These are phyloP conservation scores for Danionella dracula DNA, from an alignment of 2,797 vertebrate genomes.

Conservation along the genomic window DNA sequence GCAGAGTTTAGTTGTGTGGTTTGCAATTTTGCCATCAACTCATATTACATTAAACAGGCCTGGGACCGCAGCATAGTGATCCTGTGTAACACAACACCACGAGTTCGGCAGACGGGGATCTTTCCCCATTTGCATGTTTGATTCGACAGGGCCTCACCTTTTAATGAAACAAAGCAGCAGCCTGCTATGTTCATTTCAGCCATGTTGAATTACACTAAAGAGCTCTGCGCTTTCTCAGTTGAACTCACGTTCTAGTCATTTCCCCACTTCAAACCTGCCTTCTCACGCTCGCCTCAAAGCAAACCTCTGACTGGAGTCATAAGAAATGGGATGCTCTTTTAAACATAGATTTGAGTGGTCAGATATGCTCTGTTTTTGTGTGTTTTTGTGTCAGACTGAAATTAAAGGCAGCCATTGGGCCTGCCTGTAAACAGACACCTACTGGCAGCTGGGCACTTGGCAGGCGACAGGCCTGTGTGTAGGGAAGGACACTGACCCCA, in stretches of 20 bases:
- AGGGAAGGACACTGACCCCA: constrained; percentile 75
- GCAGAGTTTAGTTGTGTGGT: constrained; percentile 31
- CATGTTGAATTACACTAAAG: constrained; percentile 53
- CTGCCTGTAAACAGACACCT: constrained; percentile 68
- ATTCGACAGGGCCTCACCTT: constrained; percentile 56
- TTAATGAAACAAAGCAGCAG: constrained; percentile 58
- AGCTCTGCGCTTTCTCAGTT: constrained; percentile 46
- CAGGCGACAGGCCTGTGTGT: constrained; percentile 67
- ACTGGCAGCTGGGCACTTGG: constrained; percentile 88
- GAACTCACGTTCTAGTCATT: constrained; percentile 1
- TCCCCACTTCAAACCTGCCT: constrained; percentile 14
- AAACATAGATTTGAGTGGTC: constrained; percentile 27
- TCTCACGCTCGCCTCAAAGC: not conserved
- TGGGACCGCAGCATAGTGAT: constrained; percentile 37
- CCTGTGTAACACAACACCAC: constrained; percentile 46
- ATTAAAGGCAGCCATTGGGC: constrained; percentile 26
- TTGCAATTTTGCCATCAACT: constrained; percentile 58
- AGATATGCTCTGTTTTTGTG: constrained; percentile 15
- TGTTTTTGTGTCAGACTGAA: constrained; percentile 28
- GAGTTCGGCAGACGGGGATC: constrained; percentile 40
- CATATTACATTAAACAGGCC: constrained; percentile 49
- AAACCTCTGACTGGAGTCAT: not conserved
- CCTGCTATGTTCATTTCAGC: constrained; percentile 55
- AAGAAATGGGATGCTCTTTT: constrained; percentile 40
- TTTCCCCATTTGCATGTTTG: constrained; percentile 53